phyloP scores from a whole-genome alignment of 2,797 vertebrate genomes.

The Mormyrus proboscirostris region DNA sequence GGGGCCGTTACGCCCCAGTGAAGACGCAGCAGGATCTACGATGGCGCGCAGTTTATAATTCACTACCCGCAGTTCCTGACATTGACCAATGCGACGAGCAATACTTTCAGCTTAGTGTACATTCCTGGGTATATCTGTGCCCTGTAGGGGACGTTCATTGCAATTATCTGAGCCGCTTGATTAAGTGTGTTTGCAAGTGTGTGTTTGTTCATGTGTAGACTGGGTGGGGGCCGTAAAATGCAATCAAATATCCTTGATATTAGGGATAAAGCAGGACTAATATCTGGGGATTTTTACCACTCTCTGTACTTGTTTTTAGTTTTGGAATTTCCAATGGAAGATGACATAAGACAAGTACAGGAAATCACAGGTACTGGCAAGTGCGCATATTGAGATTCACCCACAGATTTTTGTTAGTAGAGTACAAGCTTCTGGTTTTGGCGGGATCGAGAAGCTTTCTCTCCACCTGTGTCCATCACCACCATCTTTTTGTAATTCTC shows the following conservation, averaged over 20 bases:
- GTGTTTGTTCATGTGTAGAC: background rate
- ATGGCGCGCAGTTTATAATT: background rate
- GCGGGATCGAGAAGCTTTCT: background rate
- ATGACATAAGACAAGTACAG: background rate
- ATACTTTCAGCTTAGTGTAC: background rate
- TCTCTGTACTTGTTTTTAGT: background rate
- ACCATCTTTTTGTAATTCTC: background rate
- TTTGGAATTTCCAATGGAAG: background rate
- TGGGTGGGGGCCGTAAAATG: background rate
- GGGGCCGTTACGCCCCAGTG: background rate
- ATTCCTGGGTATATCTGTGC: background rate
- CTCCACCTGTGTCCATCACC: background rate
- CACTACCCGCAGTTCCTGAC: background rate
- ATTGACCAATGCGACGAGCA: background rate
- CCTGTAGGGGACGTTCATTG: background rate
- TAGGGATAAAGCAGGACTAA: background rate
- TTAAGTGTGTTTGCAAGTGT: background rate
- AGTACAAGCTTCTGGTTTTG: background rate
- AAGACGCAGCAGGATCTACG: background rate
- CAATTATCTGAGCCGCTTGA: background rate
- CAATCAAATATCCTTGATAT: background rate
- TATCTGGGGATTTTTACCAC: background rate
- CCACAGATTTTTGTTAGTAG: background rate
- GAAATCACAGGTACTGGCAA: background rate
- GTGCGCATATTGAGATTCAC: background rate